Evolutionary conservation across 2,888 invertebrate genomes (phyloP).

Genomic region (Cephonodes hylas): DNA sequence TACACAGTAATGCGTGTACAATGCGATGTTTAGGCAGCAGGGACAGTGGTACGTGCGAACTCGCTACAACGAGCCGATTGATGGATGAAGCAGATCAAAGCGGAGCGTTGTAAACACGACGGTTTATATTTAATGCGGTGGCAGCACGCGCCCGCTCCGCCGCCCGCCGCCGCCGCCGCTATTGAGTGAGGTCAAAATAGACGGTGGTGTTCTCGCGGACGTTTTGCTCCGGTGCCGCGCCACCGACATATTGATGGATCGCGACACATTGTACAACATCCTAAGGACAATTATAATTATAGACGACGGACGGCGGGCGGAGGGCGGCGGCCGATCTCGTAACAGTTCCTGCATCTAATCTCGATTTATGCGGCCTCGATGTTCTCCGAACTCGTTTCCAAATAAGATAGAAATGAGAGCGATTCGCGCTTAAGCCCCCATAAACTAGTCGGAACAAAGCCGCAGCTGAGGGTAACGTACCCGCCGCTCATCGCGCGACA

Average conservation of each 20-base stretch:
- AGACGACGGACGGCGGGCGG: conserved; percentile 19
- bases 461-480: conserved; percentile 43
- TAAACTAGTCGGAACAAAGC: conserved; percentile 38
- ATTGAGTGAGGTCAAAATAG: conserved; percentile 9
- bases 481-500: conserved; percentile 46
- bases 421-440: conserved; percentile 25
- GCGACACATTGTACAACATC: conserved; percentile 46
- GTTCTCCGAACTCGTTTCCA: conserved; percentile 25
- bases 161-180: too few species aligned
- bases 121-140: conserved; percentile 8
- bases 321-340: not conserved
- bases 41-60: not conserved
- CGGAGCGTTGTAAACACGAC: conserved; percentile 13
- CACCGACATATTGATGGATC: conserved; percentile 52
- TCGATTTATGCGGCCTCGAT: conserved; percentile 24
- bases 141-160: conserved; percentile 10
- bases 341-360: conserved; percentile 14
- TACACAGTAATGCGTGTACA: not conserved
- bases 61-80: conserved; percentile 6
- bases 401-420: conserved; percentile 31
- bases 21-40: not conserved
- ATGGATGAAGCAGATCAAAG: conserved; percentile 13
- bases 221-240: conserved; percentile 15
- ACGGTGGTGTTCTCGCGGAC: conserved; percentile 17
- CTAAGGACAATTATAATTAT: conserved; percentile 45